Evolutionary conservation across 2,888 invertebrate genomes (phyloP).

Genomic region (Melinaea menophilus): DNA sequence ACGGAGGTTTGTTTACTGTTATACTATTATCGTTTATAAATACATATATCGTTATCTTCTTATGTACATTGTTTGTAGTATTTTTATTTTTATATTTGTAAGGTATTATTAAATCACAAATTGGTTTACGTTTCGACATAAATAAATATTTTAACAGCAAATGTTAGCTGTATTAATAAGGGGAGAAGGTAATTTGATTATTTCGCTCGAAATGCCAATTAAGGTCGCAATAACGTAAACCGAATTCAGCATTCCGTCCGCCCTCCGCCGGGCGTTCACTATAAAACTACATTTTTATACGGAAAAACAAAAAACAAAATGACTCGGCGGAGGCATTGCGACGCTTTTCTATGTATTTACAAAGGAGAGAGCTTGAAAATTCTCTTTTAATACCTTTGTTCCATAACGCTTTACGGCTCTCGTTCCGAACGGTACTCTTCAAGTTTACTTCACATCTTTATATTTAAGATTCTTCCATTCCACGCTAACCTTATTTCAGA

Average conservation of each 20-base stretch:
- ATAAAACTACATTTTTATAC: slow-evolving; percentile 72
- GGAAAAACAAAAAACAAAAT: slow-evolving; percentile 64
- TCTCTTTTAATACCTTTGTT: slow-evolving; percentile 74
- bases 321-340: slow-evolving; percentile 66
- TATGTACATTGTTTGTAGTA: not conserved
- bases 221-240: slow-evolving; percentile 19
- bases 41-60: not conserved
- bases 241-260: slow-evolving; percentile 17
- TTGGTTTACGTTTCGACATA: not conserved
- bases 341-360: slow-evolving; percentile 61
- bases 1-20: slow-evolving; percentile 27
- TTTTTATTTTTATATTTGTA: not conserved
- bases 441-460: slow-evolving; percentile 56
- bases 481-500: slow-evolving; percentile 40
- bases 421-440: slow-evolving; percentile 58
- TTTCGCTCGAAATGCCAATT: slow-evolving; percentile 14
- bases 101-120: no score
- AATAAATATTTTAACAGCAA: slow-evolving; percentile 1
- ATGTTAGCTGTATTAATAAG: slow-evolving; percentile 1
- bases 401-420: slow-evolving; percentile 69
- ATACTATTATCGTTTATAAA: slow-evolving; percentile 24
- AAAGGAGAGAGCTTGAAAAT: slow-evolving; percentile 66
- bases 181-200: slow-evolving; percentile 15
- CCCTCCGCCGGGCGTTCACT: slow-evolving; percentile 57
- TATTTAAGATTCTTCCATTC: slow-evolving; percentile 46